A percentile compares a stretch with the other conserved stretches of the same genome.
phyloP scores from a whole-genome alignment of 2,888 invertebrate genomes.

The Trichogramma evanescens region DNA sequence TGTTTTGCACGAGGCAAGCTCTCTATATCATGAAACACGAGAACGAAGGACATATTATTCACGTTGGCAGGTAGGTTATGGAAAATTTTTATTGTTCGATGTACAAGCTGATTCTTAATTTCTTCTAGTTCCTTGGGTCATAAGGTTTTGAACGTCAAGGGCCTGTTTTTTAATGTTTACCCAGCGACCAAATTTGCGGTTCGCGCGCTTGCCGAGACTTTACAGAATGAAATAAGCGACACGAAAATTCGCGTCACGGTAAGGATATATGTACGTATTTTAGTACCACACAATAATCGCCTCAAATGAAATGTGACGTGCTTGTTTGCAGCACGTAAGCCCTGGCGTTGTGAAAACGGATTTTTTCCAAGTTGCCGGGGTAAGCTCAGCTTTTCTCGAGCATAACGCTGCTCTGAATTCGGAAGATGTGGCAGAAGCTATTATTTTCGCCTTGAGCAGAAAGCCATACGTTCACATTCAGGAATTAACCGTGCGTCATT shows the following conservation, averaged over 20 bases:
- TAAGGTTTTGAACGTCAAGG: conserved; percentile 3
- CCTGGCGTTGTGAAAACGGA: conserved; percentile 13
- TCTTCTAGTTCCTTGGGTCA: conserved; percentile 6
- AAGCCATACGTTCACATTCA: conserved; percentile 40
- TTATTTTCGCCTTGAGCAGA: conserved; percentile 41
- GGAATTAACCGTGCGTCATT: conserved; percentile 27
- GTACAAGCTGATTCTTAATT: too few species aligned
- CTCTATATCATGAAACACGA: conserved; percentile 26
- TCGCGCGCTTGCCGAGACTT: conserved; percentile 53
- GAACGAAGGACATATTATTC: conserved; percentile 26
- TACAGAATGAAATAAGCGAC: conserved; percentile 51
- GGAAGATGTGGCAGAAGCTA: conserved; percentile 45
- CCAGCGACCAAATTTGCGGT: conserved; percentile 56
- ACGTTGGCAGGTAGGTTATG: conserved; percentile 24
- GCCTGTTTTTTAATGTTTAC: conserved; percentile 47
- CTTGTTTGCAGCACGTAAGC: conserved; percentile 14
- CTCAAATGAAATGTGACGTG: neutral
- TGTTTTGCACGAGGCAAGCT: conserved; percentile 27
- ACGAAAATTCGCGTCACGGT: conserved; percentile 29
- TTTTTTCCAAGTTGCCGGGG: conserved; percentile 3
- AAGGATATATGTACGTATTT: conserved; percentile 2
- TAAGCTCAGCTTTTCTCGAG: neutral
- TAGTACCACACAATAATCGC: neutral
- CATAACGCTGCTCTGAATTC: conserved; percentile 29
- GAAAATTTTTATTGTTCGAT: neutral